Evolutionary conservation across 1,140 invertebrate genomes (phyloP).

Genomic region (Neodiprion lecontei): DNA sequence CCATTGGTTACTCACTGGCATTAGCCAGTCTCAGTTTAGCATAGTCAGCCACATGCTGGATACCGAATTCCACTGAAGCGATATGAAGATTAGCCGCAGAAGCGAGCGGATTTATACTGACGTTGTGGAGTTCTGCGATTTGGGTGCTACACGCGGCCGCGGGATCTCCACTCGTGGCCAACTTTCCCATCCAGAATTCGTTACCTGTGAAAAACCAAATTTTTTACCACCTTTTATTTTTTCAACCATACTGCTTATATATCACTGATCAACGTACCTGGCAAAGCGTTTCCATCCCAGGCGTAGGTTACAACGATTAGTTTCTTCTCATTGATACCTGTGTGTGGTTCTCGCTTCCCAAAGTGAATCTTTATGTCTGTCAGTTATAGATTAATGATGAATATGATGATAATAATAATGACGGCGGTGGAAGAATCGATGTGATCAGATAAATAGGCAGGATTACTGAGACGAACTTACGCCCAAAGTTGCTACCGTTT

Average conservation of each 20-base stretch:
- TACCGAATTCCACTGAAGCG: slow-evolving; percentile 57
- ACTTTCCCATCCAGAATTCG: slow-evolving; percentile 53
- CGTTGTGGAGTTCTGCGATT: slow-evolving; percentile 67
- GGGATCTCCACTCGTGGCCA: slow-evolving; percentile 65
- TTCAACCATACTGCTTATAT: no score
- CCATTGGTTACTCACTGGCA: slow-evolving; percentile 18
- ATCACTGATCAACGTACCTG: slow-evolving; percentile 56
- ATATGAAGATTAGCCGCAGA: slow-evolving; percentile 61
- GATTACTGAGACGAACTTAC: slow-evolving; percentile 28
- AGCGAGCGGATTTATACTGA: slow-evolving; percentile 62
- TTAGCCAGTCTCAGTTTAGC: slow-evolving; percentile 53
- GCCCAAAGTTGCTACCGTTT: slow-evolving; percentile 53
- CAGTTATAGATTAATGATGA: neutral
- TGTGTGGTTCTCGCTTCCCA: slow-evolving; percentile 50
- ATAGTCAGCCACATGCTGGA: slow-evolving; percentile 63
- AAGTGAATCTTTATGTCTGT: slow-evolving; percentile 55
- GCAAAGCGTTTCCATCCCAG: slow-evolving; percentile 72
- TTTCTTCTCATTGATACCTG: slow-evolving; percentile 57
- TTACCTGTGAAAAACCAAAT: slow-evolving; percentile 35
- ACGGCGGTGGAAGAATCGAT: neutral
- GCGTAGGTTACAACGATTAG: slow-evolving; percentile 71
- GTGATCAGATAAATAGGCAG: neutral
- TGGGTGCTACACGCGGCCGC: slow-evolving; percentile 68
- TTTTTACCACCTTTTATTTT: no score
- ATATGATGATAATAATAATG: neutral